Evolutionary conservation across 2,113 vertebrate genomes (phyloP).

Genomic region (Pygoscelis antarcticus): DNA sequence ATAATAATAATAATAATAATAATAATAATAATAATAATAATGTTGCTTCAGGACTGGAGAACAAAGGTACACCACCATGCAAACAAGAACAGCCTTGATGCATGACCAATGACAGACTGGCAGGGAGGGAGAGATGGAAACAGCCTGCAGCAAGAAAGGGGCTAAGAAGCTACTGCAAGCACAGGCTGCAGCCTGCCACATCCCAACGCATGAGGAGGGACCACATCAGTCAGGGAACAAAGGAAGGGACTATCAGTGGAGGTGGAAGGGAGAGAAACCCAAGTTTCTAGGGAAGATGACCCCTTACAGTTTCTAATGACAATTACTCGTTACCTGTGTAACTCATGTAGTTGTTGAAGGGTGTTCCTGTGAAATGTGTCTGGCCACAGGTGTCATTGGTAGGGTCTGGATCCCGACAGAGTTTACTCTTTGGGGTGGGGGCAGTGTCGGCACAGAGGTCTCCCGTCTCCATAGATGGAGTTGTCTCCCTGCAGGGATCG

Average conservation of each 20-base stretch:
- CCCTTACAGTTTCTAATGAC: fast-evolving
- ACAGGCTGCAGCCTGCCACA: neutral
- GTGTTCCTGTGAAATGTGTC: constrained; percentile 83
- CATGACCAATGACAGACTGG: neutral
- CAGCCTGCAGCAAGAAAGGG: neutral
- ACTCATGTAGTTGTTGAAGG: constrained; percentile 97
- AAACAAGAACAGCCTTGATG: neutral
- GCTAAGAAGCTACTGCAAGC: neutral
- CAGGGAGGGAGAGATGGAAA: neutral
- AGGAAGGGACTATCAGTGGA: fast-evolving
- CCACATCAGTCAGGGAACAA: neutral
- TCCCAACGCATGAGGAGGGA: fast-evolving
- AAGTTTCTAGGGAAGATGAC: neutral
- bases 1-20: neutral
- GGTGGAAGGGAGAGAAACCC: neutral
- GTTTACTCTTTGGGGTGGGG: constrained; percentile 90
- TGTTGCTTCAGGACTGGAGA: neutral
- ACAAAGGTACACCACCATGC: neutral
- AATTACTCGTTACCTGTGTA: constrained; percentile 83
- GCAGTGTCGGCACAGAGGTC: constrained; percentile 96
- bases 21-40: neutral
- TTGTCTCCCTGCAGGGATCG: constrained; percentile 92
- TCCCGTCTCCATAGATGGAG: constrained; percentile 93
- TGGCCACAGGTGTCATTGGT: constrained; percentile 88
- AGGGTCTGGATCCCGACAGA: constrained; percentile 87